Conservation (phyloP, 2,797 vertebrate genomes). For the Pseudochaenichthys georgianus region DNA sequence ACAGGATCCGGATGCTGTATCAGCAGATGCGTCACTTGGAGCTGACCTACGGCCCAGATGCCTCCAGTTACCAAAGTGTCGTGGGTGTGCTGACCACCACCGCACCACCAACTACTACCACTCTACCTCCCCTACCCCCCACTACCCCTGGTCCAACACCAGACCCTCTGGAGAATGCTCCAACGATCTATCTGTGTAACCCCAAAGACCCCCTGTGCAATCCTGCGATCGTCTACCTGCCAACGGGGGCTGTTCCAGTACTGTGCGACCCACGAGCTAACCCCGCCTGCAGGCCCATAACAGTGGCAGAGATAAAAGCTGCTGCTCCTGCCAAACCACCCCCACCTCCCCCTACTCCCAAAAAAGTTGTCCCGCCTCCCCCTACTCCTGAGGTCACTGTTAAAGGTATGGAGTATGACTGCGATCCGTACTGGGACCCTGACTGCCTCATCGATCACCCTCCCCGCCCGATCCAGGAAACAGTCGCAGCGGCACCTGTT, state of each 20-base stretch:
- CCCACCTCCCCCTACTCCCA: conserved; percentile 51
- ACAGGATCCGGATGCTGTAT: conserved; percentile 83
- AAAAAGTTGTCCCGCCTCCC: conserved; percentile 49
- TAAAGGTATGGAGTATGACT: conserved; percentile 83
- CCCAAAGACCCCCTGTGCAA: conserved; percentile 81
- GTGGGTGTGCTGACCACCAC: conserved; percentile 71
- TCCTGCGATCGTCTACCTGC: conserved; percentile 82
- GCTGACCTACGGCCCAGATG: conserved; percentile 76
- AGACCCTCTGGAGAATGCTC: conserved; percentile 72
- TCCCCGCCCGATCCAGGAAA: conserved; percentile 61
- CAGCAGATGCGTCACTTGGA: conserved; percentile 87
- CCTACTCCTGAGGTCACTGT: conserved; percentile 36
- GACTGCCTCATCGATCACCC: conserved; percentile 84
- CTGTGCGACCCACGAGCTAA: conserved; percentile 83
- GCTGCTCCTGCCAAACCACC: conserved; percentile 37
- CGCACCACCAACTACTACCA: conserved; percentile 59
- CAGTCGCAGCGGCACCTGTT: conserved; percentile 14
- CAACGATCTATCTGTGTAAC: conserved; percentile 79
- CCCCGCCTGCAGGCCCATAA: conserved; percentile 69
- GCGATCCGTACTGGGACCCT: conserved; percentile 86
- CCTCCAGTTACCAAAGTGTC: conserved; percentile 78
- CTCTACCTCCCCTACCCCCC: conserved; percentile 64
- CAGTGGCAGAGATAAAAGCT: conserved; percentile 61
- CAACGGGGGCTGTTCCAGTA: conserved; percentile 75
- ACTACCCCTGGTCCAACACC: conserved; percentile 63